Evolutionary conservation across 1,140 invertebrate genomes (phyloP), one percentile per base, ranked within the genome.

Genomic region (Ceratina calcarata): DNA sequence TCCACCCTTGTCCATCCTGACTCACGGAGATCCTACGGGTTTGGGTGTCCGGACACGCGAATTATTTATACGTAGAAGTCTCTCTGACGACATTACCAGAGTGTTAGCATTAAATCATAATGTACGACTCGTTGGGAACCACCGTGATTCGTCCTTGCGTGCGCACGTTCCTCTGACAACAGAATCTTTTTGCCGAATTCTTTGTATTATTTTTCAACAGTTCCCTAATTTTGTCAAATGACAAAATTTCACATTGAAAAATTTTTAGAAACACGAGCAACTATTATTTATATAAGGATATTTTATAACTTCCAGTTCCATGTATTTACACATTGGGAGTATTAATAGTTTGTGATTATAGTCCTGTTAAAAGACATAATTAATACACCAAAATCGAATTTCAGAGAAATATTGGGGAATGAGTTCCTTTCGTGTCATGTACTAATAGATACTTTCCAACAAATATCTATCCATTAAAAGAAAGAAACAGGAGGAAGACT

Each of bases 51-150:
- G 91, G 91, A 91, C 91, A 89, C 88, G 88, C 90, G 91, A 93
- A 93, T 93, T 93, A 93, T 93, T 93, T 93, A 93, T 93, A 92
- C 88, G 91, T 90, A 91, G 88, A 89, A 92, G 90, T 91, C 90
- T 90, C 91, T 92, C 91, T 92, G 91, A 93, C 91, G 91, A 93
- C 91, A 93, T 93, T 92, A 93, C 92, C 90, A 89, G 90, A 90
- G 91, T 92, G 92, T 93, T 93, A 92, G 91, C 91, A 93, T 93
- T 93, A 93, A 92, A 93, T 93, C 92, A 93, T 92, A 93, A 93
- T 92, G 91, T 92, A 93, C 91, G 92, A 92, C 90, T 89, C 89
- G 91, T 88, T 91, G 89, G 89, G 90, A 91, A 88, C 85, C 87
- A 87, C 89, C 88, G 87, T 89, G 89, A 91, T 90, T 89, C 82